Conservation (phyloP, 2,113 vertebrate species). For the Dicrurus megarhynchus region DNA sequence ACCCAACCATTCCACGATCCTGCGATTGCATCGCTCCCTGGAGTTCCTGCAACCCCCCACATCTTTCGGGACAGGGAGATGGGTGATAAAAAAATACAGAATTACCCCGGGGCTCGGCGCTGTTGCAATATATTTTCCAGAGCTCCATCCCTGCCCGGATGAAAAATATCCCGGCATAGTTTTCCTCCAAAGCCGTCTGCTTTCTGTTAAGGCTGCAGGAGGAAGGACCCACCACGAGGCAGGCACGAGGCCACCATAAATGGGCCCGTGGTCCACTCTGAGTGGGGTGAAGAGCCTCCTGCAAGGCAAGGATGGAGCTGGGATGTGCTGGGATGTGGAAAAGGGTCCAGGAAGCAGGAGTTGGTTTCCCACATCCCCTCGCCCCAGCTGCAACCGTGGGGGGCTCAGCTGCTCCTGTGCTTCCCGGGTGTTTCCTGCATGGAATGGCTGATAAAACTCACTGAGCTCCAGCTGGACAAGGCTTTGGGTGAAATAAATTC, state of each 20-base stretch:
- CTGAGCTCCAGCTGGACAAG: neutral
- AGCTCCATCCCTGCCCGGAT: neutral
- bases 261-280: neutral
- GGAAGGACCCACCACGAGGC: neutral
- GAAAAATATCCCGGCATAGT: neutral
- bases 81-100: neutral
- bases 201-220: neutral
- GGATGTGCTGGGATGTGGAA: accelerated
- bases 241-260: constrained; percentile 33
- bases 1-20: neutral
- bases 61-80: neutral
- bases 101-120: neutral
- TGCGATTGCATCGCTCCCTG: accelerated
- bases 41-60: neutral
- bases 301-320: neutral
- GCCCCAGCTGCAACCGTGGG: accelerated
- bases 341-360: neutral
- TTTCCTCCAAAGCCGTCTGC: constrained; percentile 7
- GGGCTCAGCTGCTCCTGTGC: neutral
- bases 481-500: neutral
- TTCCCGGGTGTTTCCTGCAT: accelerated
- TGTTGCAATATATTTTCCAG: neutral
- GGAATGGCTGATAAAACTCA: accelerated
- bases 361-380: neutral
- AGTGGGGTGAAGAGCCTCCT: neutral